A percentile compares a stretch with the other conserved stretches of the same genome.
Evolutionary conservation across 1,140 invertebrate genomes (phyloP).

Genomic region (Listronotus oregonensis): DNA sequence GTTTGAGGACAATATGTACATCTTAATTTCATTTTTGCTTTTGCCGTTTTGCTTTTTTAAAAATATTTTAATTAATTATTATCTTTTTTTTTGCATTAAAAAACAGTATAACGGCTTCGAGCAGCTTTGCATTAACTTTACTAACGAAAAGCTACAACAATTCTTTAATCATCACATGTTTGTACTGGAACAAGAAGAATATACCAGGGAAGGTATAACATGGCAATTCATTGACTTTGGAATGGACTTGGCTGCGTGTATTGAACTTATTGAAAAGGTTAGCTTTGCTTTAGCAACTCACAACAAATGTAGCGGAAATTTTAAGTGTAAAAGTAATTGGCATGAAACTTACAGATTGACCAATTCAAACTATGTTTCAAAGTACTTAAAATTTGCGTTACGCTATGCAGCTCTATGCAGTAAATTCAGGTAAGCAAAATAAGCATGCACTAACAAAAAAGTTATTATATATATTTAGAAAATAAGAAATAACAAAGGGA

Average conservation of each 20-base stretch:
- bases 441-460: too few relatives aligned
- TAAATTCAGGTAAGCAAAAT: too few relatives aligned
- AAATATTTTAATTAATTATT: slow-evolving; percentile 1
- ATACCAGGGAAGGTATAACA: slow-evolving; percentile 90
- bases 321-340: too few relatives aligned
- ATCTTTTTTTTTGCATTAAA: slow-evolving; percentile 43
- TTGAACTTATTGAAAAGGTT: slow-evolving; percentile 97
- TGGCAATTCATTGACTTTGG: slow-evolving; percentile 98
- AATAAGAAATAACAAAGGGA: too few relatives aligned
- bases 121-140: slow-evolving; percentile 99
- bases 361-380: too few relatives aligned
- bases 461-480: too few relatives aligned
- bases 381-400: too few relatives aligned
- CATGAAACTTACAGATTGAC: too few relatives aligned
- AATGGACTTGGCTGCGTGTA: slow-evolving; percentile 95
- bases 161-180: slow-evolving; percentile 99
- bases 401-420: too few relatives aligned
- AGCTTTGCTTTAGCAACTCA: background rate
- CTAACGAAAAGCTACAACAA: slow-evolving; percentile 96
- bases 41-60: background rate
- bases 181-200: slow-evolving; percentile 96
- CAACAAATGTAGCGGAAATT: too few relatives aligned
- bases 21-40: too few relatives aligned
- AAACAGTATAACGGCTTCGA: slow-evolving; percentile 94
- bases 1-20: too few relatives aligned